These are phyloP conservation scores for Stomatorhinus walkeri DNA, from an alignment of 2,797 vertebrate species.

Conservation along the genomic window DNA sequence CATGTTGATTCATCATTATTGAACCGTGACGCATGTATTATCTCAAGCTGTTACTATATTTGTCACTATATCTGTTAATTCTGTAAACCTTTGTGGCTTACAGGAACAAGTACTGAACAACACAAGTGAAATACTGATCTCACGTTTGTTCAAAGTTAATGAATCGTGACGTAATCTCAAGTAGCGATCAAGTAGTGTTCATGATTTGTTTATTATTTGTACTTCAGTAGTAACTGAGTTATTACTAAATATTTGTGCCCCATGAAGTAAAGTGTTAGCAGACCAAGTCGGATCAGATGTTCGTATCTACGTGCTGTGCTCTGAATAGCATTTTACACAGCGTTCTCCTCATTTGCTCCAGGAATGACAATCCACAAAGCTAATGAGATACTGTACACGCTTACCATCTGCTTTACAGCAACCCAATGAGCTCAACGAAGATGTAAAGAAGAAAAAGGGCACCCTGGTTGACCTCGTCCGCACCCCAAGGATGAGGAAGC, in stretches of 20 bases:
- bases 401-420: constrained; percentile 31
- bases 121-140: neutral
- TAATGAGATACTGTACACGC: neutral
- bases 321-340: neutral
- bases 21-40: neutral
- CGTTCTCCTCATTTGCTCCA: neutral
- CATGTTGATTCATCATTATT: neutral
- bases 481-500: constrained; percentile 56
- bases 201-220: neutral
- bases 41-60: neutral
- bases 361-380: neutral
- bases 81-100: neutral
- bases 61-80: neutral
- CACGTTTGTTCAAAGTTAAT: neutral
- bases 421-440: constrained; percentile 24
- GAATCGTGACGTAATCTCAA: neutral
- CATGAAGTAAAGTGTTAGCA: neutral
- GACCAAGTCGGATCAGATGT: neutral
- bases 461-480: constrained; percentile 51
- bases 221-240: neutral
- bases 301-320: neutral
- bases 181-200: neutral
- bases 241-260: neutral
- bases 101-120: neutral
- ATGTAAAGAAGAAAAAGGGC: constrained; percentile 33